phyloP scores from a whole-genome alignment of 1,140 invertebrate species.

The Pentalonia nigronervosa region DNA sequence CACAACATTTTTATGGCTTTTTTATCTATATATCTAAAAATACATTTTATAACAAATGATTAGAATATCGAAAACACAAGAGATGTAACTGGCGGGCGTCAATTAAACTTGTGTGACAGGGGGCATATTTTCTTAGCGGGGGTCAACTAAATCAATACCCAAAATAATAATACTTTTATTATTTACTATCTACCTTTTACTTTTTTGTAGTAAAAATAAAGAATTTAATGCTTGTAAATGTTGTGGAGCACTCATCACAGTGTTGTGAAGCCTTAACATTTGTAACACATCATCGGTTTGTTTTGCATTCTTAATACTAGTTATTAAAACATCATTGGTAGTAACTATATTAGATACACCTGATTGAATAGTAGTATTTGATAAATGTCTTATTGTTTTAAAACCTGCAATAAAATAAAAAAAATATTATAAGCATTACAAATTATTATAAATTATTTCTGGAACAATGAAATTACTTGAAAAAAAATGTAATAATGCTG shows the following conservation, averaged over 20 bases:
- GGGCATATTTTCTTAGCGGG: too few species aligned
- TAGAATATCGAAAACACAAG: too few species aligned
- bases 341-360: neutral
- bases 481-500: neutral
- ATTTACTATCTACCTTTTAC: conserved; percentile 27
- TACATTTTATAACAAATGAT: too few species aligned
- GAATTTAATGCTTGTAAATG: conserved; percentile 58
- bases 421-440: neutral
- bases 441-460: neutral
- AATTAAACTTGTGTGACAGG: too few species aligned
- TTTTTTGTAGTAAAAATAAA: conserved; percentile 58
- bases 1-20: too few species aligned
- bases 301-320: conserved; percentile 52
- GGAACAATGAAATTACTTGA: neutral
- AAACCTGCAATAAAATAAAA: neutral
- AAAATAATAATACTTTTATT: too few species aligned
- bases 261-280: conserved; percentile 57
- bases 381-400: neutral
- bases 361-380: neutral
- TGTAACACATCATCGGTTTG: conserved; percentile 56
- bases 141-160: too few species aligned
- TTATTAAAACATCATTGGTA: conserved; percentile 49
- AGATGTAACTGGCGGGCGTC: too few species aligned
- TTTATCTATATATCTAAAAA: too few species aligned
- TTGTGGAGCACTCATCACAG: conserved; percentile 59